phyloP scores from a whole-genome alignment of 1,140 invertebrate species.

The Drosophila sp. region DNA sequence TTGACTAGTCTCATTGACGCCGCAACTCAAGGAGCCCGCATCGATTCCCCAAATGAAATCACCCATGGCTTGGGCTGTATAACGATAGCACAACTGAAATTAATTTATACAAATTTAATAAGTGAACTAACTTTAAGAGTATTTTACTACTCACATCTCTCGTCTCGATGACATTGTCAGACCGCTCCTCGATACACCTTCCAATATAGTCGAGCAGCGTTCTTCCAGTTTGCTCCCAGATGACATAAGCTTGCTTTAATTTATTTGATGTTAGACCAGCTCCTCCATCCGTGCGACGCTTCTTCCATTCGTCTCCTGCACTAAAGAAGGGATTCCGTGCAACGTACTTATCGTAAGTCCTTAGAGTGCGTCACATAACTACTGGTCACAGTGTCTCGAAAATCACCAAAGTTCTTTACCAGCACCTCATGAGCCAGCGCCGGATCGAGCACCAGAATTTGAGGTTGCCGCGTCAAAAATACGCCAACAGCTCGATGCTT shows the following conservation, averaged over 20 bases:
- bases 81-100: constrained; percentile 72
- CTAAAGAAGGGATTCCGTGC: constrained; percentile 85
- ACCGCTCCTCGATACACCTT: constrained; percentile 13
- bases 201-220: constrained; percentile 53
- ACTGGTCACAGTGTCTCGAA: constrained; percentile 77
- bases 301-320: constrained; percentile 86
- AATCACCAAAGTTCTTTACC: constrained; percentile 85
- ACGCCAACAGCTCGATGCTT: constrained; percentile 79
- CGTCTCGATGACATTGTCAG: constrained; percentile 56
- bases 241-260: constrained; percentile 62
- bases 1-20: constrained; percentile 16
- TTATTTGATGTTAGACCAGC: constrained; percentile 85
- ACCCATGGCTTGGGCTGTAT: constrained; percentile 85
- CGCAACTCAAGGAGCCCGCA: constrained; percentile 65
- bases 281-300: constrained; percentile 85
- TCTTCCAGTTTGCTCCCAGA: constrained; percentile 61
- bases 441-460: constrained; percentile 85
- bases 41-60: constrained; percentile 85
- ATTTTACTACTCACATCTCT: constrained; percentile 59
- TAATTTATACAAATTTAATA: background rate
- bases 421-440: constrained; percentile 85
- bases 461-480: constrained; percentile 84
- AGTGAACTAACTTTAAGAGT: too few relatives aligned
- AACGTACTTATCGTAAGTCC: constrained; percentile 80
- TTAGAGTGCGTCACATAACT: constrained; percentile 57